A percentile compares a stretch with the other conserved stretches of the same genome.
Conservation (phyloP, 2,113 vertebrate genomes). For the Odocoileus virginianus region DNA sequence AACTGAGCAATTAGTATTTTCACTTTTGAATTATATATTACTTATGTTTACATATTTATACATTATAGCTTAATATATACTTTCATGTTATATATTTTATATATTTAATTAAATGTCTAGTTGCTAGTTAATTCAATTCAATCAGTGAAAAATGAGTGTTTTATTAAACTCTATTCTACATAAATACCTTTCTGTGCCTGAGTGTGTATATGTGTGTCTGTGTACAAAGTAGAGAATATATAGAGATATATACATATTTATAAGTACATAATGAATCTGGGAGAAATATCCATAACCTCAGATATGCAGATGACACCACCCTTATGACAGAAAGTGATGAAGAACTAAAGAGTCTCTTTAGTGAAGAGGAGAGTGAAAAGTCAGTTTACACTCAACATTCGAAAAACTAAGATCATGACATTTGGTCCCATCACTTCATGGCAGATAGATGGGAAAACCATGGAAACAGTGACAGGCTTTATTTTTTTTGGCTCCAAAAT, state of each 20-base stretch:
- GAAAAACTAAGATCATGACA: background rate
- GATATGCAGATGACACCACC: background rate
- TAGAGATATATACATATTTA: background rate
- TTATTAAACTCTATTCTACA: background rate
- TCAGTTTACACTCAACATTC: background rate
- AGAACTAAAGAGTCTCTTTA: background rate
- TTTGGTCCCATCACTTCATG: background rate
- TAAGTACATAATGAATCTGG: background rate
- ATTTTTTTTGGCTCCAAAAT: background rate
- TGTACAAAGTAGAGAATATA: background rate
- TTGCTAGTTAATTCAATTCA: background rate
- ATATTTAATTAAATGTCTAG: background rate
- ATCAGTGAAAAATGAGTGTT: background rate
- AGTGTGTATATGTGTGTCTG: background rate
- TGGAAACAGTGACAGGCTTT: background rate
- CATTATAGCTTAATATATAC: background rate
- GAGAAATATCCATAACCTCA: background rate
- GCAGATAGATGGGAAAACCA: background rate
- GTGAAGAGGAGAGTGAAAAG: background rate
- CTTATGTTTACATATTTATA: background rate
- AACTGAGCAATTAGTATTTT: background rate
- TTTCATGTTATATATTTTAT: background rate
- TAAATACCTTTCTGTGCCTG: background rate
- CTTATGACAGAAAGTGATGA: fast-evolving
- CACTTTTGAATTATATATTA: background rate